phyloP scores from a whole-genome alignment of 2,113 vertebrate species.

The Bubalus kerabau region DNA sequence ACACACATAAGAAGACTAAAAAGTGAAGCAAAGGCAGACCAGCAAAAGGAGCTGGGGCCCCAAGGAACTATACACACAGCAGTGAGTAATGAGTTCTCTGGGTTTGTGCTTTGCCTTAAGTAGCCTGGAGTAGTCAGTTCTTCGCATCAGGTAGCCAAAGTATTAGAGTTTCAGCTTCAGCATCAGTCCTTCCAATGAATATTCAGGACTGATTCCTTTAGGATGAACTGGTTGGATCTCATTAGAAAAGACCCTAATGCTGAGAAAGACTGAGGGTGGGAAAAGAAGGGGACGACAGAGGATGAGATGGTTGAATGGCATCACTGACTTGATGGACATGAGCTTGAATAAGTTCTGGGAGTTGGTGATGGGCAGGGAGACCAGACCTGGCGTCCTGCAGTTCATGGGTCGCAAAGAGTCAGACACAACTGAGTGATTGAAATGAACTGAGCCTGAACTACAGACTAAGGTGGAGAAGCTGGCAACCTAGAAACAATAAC shows the following conservation, averaged over 20 bases:
- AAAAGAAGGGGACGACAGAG: not conserved
- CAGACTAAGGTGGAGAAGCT: not conserved
- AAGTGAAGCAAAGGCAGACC: not conserved
- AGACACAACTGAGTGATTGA: not conserved
- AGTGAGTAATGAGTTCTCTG: not conserved
- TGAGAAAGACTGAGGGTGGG: not conserved
- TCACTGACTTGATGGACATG: not conserved
- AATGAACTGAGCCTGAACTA: not conserved
- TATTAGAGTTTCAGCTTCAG: not conserved
- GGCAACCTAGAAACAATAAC: not conserved
- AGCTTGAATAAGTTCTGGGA: not conserved
- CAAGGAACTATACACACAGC: not conserved
- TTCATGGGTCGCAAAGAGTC: not conserved
- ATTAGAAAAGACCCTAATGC: not conserved
- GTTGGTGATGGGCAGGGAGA: not conserved
- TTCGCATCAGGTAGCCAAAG: not conserved
- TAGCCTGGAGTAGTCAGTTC: not conserved
- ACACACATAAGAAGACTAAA: not conserved
- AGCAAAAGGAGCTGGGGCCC: not conserved
- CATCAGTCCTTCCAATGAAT: not conserved
- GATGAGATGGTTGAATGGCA: not conserved
- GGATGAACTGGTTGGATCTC: not conserved
- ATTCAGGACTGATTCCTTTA: not conserved
- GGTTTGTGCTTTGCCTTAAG: not conserved
- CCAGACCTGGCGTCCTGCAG: not conserved